phyloP scores from a whole-genome alignment of 2,888 invertebrate species.

The Drosophila vallismaia region DNA sequence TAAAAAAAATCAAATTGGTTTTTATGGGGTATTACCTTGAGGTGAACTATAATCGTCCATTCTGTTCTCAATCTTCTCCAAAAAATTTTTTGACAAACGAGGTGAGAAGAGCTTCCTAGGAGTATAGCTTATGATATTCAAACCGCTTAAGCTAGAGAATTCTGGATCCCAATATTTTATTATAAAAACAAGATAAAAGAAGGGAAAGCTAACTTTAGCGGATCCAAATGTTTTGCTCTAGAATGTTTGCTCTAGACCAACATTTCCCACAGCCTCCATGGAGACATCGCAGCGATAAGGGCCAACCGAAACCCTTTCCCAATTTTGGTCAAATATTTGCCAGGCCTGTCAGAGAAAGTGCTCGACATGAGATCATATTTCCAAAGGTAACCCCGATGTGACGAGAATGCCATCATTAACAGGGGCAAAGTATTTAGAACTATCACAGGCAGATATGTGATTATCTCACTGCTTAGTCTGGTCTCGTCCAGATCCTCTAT shows the following conservation, averaged over 20 bases:
- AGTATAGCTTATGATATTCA: too few relatives aligned
- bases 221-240: too few relatives aligned
- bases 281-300: background rate
- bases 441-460: constrained; percentile 23
- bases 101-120: too few relatives aligned
- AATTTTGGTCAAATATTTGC: constrained; percentile 43
- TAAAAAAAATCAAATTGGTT: background rate
- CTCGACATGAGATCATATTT: constrained; percentile 63
- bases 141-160: too few relatives aligned
- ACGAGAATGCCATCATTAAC: constrained; percentile 12
- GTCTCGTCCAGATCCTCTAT: constrained; percentile 43
- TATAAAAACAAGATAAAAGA: too few relatives aligned
- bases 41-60: too few relatives aligned
- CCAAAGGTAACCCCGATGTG: constrained; percentile 25
- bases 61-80: background rate
- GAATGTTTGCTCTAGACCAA: background rate
- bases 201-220: too few relatives aligned
- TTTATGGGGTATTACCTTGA: too few relatives aligned
- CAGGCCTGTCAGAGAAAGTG: constrained; percentile 23
- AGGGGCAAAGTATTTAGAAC: background rate
- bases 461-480: constrained; percentile 44
- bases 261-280: constrained; percentile 28
- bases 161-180: background rate
- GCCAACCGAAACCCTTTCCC: constrained; percentile 51
- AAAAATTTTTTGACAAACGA: too few relatives aligned